Evolutionary conservation across 2,113 vertebrate genomes (phyloP), one percentile per base, ranked within the genome.

Genomic region (Nannobrachium achirus): DNA sequence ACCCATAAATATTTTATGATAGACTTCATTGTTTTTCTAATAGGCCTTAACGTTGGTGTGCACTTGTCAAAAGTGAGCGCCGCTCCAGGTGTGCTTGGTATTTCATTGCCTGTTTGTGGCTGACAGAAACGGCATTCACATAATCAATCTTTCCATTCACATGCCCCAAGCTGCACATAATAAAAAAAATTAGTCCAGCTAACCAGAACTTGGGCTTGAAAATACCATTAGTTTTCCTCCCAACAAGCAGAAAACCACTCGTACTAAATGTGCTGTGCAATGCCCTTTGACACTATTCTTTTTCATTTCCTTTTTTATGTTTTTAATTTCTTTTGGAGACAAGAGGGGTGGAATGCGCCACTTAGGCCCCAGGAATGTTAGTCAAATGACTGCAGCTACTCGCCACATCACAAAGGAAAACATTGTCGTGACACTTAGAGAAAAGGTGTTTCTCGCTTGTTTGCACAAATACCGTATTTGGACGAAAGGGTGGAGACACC

Each of bases 141-240:
- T 87, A 86, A 90, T 90, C 87, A 89, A 81, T 91, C 87, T 89
- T 82, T 86, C 74, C 81, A 83, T 86, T 84, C 89, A 78, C 86
- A 81, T 80, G 82, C 81, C 89, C 51, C 56, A 73, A 91, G 89
- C 82, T 73, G 78, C 76, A 74, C 73, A 71, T 85, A 88, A 88
- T 89, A 84, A 73, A 86, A 86, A 81, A 84, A 83, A 85, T 83
- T 74, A 81, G 87, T 85, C 79, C 66, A 51, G 66, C 79, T 83
- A 84, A 88, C 66, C 73, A 85, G 70, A 69, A 83, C 79, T 78
- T 71, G 73, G 76, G 80, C 78, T 63, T 53, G 46, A 86, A 87
- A 88, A 88, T 77, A 67, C 66, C 74, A 81, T 86, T 85, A 76
- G 50, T 71, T 88, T 78, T 40, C 66, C 48, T 19, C 66, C 53